Conservation (phyloP, 2,888 invertebrate genomes). For the Melanostoma mellinum region DNA sequence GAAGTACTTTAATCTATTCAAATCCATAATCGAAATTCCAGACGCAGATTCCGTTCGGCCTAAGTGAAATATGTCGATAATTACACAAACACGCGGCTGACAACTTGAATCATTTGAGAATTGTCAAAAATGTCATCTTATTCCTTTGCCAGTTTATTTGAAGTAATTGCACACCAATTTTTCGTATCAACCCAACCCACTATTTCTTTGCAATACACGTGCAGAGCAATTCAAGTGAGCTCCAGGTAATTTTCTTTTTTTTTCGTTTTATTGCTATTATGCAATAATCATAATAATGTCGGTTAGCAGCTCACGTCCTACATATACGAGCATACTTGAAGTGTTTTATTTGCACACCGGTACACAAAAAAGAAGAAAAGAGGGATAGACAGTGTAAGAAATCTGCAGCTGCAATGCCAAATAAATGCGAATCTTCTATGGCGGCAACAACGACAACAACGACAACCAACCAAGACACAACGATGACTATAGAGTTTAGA, state of each 20-base stretch:
- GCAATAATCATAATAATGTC: conserved; percentile 74
- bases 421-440: conserved; percentile 42
- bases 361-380: neutral
- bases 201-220: neutral
- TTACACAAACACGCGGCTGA: neutral
- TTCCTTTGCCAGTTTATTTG: neutral
- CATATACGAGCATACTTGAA: conserved; percentile 69
- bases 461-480: neutral
- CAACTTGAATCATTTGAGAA: conserved; percentile 1
- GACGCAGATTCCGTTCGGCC: neutral
- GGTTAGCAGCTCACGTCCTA: conserved; percentile 80
- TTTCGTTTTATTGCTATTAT: conserved; percentile 24
- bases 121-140: neutral
- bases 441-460: neutral
- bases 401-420: conserved; percentile 55
- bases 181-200: conserved; percentile 2
- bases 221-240: neutral
- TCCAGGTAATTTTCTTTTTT: neutral
- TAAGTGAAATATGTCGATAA: neutral
- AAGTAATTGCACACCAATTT: neutral
- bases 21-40: too few species aligned
- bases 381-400: neutral
- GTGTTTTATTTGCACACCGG: conserved; percentile 24
- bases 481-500: conserved; percentile 32
- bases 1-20: too few species aligned